Evolutionary conservation across 2,113 vertebrate genomes (phyloP).

Genomic region (Rhegmatorhina hoffmannsi): DNA sequence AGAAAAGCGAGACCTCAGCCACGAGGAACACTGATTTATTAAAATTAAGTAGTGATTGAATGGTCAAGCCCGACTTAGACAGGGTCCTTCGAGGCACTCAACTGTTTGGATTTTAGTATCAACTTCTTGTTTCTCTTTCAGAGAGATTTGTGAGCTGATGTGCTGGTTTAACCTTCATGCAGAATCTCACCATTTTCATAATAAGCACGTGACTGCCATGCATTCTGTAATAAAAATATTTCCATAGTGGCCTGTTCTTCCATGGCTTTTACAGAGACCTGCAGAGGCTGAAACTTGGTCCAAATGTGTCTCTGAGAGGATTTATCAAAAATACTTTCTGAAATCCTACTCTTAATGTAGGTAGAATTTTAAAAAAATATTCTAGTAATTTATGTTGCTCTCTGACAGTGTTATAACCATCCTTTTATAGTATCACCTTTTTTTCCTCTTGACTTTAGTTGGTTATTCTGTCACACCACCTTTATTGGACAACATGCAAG

Average conservation of each 20-base stretch:
- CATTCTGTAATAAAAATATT: not conserved
- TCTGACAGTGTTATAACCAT: not conserved
- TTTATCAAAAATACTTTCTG: not conserved
- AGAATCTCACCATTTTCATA: not conserved
- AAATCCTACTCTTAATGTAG: not conserved
- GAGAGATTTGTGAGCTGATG: not conserved
- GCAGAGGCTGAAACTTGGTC: not conserved
- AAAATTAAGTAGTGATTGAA: not conserved
- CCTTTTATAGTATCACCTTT: not conserved
- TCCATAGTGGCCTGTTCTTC: not conserved
- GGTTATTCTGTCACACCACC: not conserved
- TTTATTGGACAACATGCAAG: not conserved
- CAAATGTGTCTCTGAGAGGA: not conserved
- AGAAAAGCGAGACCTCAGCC: rapidly evolving
- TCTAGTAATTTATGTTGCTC: not conserved
- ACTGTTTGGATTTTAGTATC: not conserved
- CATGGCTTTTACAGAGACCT: not conserved
- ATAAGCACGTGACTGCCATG: not conserved
- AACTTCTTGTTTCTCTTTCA: not conserved
- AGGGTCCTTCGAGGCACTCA: not conserved
- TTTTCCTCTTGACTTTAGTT: not conserved
- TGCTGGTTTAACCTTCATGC: not conserved
- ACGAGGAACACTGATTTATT: rapidly evolving
- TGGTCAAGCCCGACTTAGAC: not conserved
- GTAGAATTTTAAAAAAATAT: rapidly evolving